Conservation (phyloP, 64 coral and sea anemone genomes). For the Cladopsammia gracilis region DNA sequence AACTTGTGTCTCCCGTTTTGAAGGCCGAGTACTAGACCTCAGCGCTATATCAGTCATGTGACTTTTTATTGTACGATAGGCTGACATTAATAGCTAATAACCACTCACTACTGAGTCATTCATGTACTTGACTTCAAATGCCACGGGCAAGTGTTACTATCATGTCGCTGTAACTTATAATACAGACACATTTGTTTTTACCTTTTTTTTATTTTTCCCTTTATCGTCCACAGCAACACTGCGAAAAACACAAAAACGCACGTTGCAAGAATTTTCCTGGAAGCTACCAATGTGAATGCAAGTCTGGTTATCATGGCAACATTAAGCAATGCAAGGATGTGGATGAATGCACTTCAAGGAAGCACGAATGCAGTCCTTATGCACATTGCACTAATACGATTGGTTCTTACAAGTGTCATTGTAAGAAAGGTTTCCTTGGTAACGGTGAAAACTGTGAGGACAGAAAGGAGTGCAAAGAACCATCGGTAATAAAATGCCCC, state of each 20-base stretch:
- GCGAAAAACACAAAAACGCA: not conserved
- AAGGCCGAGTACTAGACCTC: no score
- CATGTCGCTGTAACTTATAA: no score
- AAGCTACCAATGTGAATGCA: not conserved
- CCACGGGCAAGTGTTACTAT: no score
- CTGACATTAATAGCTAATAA: no score
- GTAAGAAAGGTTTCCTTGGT: not conserved
- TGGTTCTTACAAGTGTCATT: slow-evolving; percentile 6
- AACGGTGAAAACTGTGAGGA: not conserved
- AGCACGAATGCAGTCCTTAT: not conserved
- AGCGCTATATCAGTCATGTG: no score
- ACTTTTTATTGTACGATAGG: no score
- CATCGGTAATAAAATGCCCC: not conserved
- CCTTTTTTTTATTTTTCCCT: no score
- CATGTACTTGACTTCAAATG: no score
- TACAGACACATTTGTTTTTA: no score
- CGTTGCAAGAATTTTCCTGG: not conserved
- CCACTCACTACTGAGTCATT: no score
- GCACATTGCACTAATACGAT: not conserved
- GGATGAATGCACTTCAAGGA: slow-evolving; percentile 7
- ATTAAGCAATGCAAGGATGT: not conserved
- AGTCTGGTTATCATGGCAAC: not conserved
- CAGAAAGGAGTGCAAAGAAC: not conserved
- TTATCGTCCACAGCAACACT: not conserved
- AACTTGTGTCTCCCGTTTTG: no score